Evolutionary conservation across 1,140 invertebrate genomes (phyloP).

Genomic region (Leptinotarsa undecemlineata): DNA sequence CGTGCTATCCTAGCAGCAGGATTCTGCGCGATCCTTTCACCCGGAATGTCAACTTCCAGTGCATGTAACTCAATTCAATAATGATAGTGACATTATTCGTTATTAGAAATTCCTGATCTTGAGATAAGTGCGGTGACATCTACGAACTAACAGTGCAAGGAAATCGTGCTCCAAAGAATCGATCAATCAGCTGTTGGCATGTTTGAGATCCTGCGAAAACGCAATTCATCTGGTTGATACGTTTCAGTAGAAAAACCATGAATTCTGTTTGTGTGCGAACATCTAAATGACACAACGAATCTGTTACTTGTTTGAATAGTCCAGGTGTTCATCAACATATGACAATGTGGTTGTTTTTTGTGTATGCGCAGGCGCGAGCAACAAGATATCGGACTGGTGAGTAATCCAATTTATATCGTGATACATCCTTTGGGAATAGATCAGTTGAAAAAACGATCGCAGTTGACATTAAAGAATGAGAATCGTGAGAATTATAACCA

Average conservation of each 20-base stretch:
- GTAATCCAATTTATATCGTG: conserved; percentile 32
- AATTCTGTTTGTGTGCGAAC: too few relatives aligned
- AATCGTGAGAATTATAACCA: too few relatives aligned
- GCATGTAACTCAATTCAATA: conserved; percentile 16
- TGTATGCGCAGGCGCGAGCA: conserved; percentile 44
- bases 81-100: not conserved
- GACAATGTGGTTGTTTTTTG: conserved; percentile 29
- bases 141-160: too few relatives aligned
- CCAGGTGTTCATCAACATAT: conserved; percentile 11
- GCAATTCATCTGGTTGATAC: too few relatives aligned
- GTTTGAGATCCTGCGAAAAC: too few relatives aligned
- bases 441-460: not conserved
- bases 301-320: not conserved
- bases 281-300: not conserved
- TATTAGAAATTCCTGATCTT: not conserved
- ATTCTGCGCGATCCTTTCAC: conserved; percentile 30
- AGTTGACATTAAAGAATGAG: too few relatives aligned
- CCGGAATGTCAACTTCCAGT: conserved; percentile 46
- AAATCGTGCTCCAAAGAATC: too few relatives aligned
- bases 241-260: too few relatives aligned
- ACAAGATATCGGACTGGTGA: conserved; percentile 45
- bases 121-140: not conserved
- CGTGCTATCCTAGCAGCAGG: conserved; percentile 31
- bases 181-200: too few relatives aligned
- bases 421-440: not conserved